Evolutionary conservation across 1,140 invertebrate species (phyloP).

Genomic region (Coenobita brevimanus): DNA sequence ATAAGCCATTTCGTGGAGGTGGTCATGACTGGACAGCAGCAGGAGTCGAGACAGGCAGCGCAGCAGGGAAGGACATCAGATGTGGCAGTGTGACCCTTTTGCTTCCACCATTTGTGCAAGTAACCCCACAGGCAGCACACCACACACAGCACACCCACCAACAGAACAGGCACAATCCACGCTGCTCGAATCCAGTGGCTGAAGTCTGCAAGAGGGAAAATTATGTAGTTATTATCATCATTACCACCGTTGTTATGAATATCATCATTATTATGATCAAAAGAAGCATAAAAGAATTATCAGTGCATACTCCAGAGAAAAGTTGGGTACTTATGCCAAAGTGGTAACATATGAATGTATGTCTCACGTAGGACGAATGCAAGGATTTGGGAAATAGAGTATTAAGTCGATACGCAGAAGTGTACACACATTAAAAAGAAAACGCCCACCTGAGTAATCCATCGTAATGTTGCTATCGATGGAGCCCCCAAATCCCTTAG

Average conservation of each 20-base stretch:
- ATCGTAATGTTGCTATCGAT: conserved; percentile 84
- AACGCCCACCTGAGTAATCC: conserved; percentile 13
- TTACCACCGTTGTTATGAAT: too few species aligned
- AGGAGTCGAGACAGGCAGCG: conserved; percentile 49
- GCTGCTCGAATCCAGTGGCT: neutral
- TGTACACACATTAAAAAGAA: too few species aligned
- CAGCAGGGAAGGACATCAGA: conserved; percentile 12
- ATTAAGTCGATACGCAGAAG: too few species aligned
- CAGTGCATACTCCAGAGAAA: too few species aligned
- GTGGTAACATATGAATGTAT: too few species aligned
- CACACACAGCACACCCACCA: neutral
- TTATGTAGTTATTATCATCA: neutral
- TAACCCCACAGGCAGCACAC: conserved; percentile 46
- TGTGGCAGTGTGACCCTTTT: neutral
- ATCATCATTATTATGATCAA: too few species aligned
- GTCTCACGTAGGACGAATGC: too few species aligned
- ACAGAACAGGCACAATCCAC: neutral
- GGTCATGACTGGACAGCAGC: conserved; percentile 35
- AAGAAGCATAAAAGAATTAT: too few species aligned
- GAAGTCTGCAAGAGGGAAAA: conserved; percentile 7
- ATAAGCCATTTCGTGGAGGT: conserved; percentile 38
- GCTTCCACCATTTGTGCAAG: conserved; percentile 22
- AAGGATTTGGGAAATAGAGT: too few species aligned
- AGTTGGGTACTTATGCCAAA: too few species aligned
- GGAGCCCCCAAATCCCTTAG: conserved; percentile 92